Percentiles rank a stretch among this genome's conserved stretches.
Conservation (phyloP, 1,140 invertebrate species). For the Asobara japonica region DNA sequence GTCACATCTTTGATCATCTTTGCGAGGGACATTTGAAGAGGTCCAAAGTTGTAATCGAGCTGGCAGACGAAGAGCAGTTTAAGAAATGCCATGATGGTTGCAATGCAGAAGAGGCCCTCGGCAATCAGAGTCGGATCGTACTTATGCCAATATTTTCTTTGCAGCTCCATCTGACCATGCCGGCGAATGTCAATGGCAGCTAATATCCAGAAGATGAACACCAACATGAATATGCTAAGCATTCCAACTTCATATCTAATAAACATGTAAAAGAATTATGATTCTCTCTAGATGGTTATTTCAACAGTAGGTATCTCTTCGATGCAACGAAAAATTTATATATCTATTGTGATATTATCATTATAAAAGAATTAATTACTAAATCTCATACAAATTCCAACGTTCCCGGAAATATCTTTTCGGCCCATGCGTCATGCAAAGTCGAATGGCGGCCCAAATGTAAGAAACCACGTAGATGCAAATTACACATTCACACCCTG, state of each 20-base stretch:
- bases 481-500: conserved; percentile 63
- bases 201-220: conserved; percentile 67
- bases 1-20: conserved; percentile 71
- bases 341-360: no score
- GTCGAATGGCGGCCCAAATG: conserved; percentile 63
- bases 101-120: conserved; percentile 78
- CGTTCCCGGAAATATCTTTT: conserved; percentile 63
- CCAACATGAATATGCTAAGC: conserved; percentile 62
- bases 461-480: conserved; percentile 62
- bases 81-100: conserved; percentile 77
- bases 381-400: conserved; percentile 70
- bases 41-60: conserved; percentile 70
- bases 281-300: no score
- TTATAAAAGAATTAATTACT: no score
- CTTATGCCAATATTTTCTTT: conserved; percentile 76
- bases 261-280: conserved; percentile 13
- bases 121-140: conserved; percentile 77
- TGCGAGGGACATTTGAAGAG: conserved; percentile 69
- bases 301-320: no score
- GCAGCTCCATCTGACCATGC: conserved; percentile 62
- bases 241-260: conserved; percentile 61
- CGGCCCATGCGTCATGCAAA: conserved; percentile 66
- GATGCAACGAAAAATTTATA: no score
- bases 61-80: conserved; percentile 69
- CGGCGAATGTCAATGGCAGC: conserved; percentile 61